Percentiles rank a stretch among this genome's conserved stretches.
Conservation (phyloP, 1,140 invertebrate genomes). For the Ephestia elutella region DNA sequence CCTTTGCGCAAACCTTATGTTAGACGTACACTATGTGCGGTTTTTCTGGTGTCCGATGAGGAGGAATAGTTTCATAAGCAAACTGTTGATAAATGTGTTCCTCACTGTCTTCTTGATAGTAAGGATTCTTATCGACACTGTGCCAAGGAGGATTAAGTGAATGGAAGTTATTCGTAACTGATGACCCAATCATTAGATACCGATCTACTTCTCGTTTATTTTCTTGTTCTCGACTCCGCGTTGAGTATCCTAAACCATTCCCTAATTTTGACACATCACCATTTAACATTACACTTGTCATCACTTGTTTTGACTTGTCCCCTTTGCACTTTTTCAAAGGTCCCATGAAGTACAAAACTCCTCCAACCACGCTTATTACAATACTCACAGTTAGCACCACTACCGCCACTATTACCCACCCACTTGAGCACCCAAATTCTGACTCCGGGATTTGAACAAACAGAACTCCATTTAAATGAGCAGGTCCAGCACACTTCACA, state of each 20-base stretch:
- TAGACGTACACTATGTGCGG: constrained; percentile 80
- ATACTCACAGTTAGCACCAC: constrained; percentile 75
- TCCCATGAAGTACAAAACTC: constrained; percentile 75
- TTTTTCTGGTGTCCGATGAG: constrained; percentile 72
- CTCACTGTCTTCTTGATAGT: constrained; percentile 68
- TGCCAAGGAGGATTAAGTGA: constrained; percentile 75
- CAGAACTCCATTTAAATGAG: constrained; percentile 64
- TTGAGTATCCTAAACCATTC: constrained; percentile 68
- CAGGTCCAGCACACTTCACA: constrained; percentile 74
- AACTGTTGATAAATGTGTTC: constrained; percentile 77
- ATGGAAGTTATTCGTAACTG: constrained; percentile 75
- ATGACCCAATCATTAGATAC: constrained; percentile 75
- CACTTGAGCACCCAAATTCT: constrained; percentile 76
- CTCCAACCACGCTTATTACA: constrained; percentile 73
- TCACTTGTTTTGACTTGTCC: constrained; percentile 71
- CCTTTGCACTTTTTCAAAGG: constrained; percentile 72
- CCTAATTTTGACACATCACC: constrained; percentile 69
- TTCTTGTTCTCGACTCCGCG: constrained; percentile 65
- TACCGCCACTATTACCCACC: constrained; percentile 75
- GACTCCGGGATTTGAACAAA: constrained; percentile 75
- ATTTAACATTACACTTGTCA: constrained; percentile 70
- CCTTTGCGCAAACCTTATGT: constrained; percentile 58
- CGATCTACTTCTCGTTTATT: constrained; percentile 73
- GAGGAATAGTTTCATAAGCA: constrained; percentile 74
- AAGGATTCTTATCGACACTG: constrained; percentile 71